phyloP scores from a whole-genome alignment of 2,797 vertebrate species.

The Sphenodon punctatus region DNA sequence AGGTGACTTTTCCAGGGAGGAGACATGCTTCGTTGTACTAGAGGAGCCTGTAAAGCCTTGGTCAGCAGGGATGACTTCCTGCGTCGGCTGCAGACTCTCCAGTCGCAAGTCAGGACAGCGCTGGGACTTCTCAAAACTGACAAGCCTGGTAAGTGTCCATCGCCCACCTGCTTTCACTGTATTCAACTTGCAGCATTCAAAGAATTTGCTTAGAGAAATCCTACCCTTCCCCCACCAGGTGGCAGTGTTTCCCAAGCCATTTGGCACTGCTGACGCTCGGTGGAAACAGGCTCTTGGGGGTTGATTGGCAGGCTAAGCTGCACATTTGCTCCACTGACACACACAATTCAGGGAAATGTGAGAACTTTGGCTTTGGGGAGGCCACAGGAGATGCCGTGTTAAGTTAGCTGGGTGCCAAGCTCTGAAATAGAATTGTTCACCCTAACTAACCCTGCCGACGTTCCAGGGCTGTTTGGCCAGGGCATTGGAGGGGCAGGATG shows the following conservation, averaged over 20 bases:
- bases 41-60: conserved; percentile 43
- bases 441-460: too few relatives aligned
- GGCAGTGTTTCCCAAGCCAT: conserved; percentile 59
- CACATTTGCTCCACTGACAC: background rate
- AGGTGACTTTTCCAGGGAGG: conserved; percentile 64
- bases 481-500: too few relatives aligned
- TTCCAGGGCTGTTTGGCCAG: too few relatives aligned
- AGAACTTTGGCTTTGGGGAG: too few relatives aligned
- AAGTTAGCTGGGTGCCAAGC: too few relatives aligned
- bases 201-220: background rate
- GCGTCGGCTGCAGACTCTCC: conserved; percentile 73
- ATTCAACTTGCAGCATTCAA: background rate
- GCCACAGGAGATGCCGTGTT: too few relatives aligned
- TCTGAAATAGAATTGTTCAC: too few relatives aligned
- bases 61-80: conserved; percentile 52
- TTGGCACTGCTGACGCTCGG: conserved; percentile 6
- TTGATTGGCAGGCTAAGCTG: conserved; percentile 8
- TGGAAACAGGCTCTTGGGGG: too few relatives aligned
- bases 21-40: conserved; percentile 64
- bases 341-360: too few relatives aligned
- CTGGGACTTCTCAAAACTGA: conserved; percentile 75
- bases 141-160: conserved; percentile 76
- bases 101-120: conserved; percentile 65
- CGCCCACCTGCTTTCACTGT: conserved; percentile 11
- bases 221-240: conserved; percentile 56